Base-by-base conservation (phyloP, 1,140 invertebrate species). In the Pseudoatta argentina region DNA sequence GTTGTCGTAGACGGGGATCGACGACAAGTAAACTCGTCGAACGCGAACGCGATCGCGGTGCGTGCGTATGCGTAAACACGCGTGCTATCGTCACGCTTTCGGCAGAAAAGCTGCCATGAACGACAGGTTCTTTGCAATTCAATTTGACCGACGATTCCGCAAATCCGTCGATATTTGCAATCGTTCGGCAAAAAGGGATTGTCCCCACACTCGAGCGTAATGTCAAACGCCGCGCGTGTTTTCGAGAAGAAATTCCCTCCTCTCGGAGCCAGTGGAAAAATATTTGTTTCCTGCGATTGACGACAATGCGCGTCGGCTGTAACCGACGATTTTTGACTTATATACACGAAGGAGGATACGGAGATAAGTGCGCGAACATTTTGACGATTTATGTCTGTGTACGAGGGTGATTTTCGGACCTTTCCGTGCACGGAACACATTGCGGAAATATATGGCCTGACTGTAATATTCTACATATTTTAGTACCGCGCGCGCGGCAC, bases 51-150 rank as follows among this genome's bases (percentile, higher is more conserved):
- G 67, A 16, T 44, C n/a, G 16, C 16, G 53, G 18, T 0, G 48
- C n/a, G 69, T n/a, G 24, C 5, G 30, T 64, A 30, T 48, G 48
- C 59, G 59, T 39, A 51, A 57, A 66, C 39, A 10, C 72, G 61
- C 44, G 44, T 21, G 3, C 16, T n/a, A 10, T 27, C 21, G 69
- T 30, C n/a, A 24, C 14, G 48, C 30, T 55, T 27, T 34, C 78
- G 67, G 3, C 7, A 2, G 21, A 53, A 63, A 63, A n/a, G 10
- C 72, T 85, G 24, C 27, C n/a, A 24, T 16, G 30, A 64, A 57
- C 34, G 73, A 48, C n/a, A 51, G 81, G n/a, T 75, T 67, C 86
- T 87, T 87, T 87, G 86, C 86, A 87, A 87, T 87, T 87, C 86
- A 87, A 87, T 87, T 77, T 87, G 51, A 75, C 16, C 81, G 63